Evolutionary conservation across 2,888 invertebrate species (phyloP), one percentile per base, ranked within the genome.

Genomic region (Nephrotoma appendiculata): DNA sequence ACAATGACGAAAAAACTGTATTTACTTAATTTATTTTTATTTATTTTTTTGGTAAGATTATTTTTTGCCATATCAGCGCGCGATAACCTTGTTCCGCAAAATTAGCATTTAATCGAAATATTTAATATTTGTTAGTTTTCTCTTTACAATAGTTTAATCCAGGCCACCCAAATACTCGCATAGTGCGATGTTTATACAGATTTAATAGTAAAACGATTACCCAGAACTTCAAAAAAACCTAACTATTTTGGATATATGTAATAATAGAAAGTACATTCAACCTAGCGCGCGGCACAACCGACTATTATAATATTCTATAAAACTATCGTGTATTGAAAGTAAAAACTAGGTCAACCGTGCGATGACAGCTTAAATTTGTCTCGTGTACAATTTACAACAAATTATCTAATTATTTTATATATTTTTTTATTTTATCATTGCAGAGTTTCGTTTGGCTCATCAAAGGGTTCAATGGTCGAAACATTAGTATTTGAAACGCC

Each of bases 381-480:
- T 41, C 43, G 84, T 85, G 41, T n/a, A 42, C 15, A 85, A 9
- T 85, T 52, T 52, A n/a, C 52, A 52, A n/a, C n/a, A 43, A 71
- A 71, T 71, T 42, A 85, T 85, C 44, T 85, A 44, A 44, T 85
- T 42, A 42, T 85, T 42, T 85, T 43, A 5, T 86, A 87, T 12
- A 87, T 88, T 88, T 88, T 19, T 89, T 87, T 87, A 9, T 31
- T 31, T 31, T 71, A 71, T 71, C 71, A 71, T 92, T 92, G 12
- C 94, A 98, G 97, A 93, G 98, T 98, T 89, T 97, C 97, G 86
- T 98, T 98, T 92, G 98, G 97, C 89, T 97, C 97, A 91, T 97
- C 97, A 89, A 97, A 97, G 92, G 97, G 97, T 88, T 97, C 97
- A 86, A 97, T 98, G 97, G 97, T 98, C 88, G 98, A 98, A 93